Base-by-base conservation (phyloP, 2,113 vertebrate species). In the Cyanoderma ruficeps region DNA sequence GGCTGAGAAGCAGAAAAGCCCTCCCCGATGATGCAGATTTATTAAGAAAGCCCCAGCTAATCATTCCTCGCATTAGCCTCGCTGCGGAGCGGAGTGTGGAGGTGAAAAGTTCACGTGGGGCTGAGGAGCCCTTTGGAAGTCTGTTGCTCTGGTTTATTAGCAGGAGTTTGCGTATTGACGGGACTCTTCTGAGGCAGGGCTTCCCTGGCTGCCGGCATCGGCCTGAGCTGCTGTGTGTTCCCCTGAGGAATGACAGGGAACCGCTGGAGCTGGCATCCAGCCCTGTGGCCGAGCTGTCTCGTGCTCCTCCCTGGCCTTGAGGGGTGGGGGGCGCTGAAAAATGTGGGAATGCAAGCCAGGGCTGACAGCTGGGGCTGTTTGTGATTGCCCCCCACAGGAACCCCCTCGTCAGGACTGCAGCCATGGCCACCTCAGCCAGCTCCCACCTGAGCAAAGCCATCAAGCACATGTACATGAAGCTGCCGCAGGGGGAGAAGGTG, bases 401-500 rank as follows among this genome's bases (percentile, higher is more conserved):
- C 93, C 56, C 95, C 69, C 63, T 68, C 1, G 1, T 94, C 78
- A 37, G 44, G 11, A 90, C 81, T 95, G 96, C 91, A 97, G 97
- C 95, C 97, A 99, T 99, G 99, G 98, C 99, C 97, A 98, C 98
- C 80, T 99, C 99, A 4, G 97, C 98, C 3, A 99, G 99, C 87
- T 98, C 98, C 49, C 98, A 98, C 35, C 95, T 99, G 94, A 99
- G 98, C 97, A 99, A 99, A 98, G 97, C 97, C 93, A 98, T 99
- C 80, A 99, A 99, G 95, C 98, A 99, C 95, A 97, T 98, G 94
- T 99, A 99, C 97, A 98, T 99, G 99, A 97, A 98, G 20, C 98
- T 99, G 94, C 98, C 99, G 2, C 99, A 99, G 86, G 99, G 98
- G 1, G 98, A 99, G 50, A 98, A 98, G 92, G 98, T 99, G 15